Evolutionary conservation across 2,888 invertebrate species (phyloP), one percentile per base, ranked within the genome.

Genomic region (Eledone cirrhosa): DNA sequence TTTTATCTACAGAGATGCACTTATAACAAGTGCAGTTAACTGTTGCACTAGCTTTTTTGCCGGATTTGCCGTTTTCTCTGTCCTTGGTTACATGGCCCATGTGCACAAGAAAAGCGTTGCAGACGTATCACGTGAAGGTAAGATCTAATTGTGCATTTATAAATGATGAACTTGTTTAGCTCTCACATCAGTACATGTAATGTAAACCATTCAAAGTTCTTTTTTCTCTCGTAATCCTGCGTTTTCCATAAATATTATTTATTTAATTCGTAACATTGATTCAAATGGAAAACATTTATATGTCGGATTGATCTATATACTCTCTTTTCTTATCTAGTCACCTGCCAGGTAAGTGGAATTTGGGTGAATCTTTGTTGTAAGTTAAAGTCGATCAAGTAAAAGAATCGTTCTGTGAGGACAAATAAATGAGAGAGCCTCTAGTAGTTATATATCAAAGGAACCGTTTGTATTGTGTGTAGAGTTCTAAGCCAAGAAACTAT

Each of bases 41-140:
- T 88, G 89, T 78, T 80, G 84, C 65, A 90, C 89, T 1, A 89
- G 89, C 78, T 88, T 89, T 78, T 78, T 90, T 63, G 89, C 89
- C 0, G 89, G 90, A 5, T 89, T 90, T 81, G 90, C 90, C 0
- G 90, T 91, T 11, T 91, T 91, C 84, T 87, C 90, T 22, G 90
- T 90, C 16, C 86, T 91, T 22, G 91, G 91, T 29, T 89, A 90
- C 91, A 98, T 98, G 97, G 95, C 97, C 0, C 94, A 94, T 87
- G 94, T 95, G 19, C 96, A 97, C 88, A 94, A 95, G 88, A 96
- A 95, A 86, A 94, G 94, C 79, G 95, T 98, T 78, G 94, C 95
- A 84, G 94, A 95, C 86, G 96, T 97, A 11, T 97, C 96, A 0
- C 91, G 95, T 13, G 96, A 96, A 90, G 96, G 93, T 90, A 84